Conservation (phyloP, 2,888 invertebrate species). For the Apamea sordens region DNA sequence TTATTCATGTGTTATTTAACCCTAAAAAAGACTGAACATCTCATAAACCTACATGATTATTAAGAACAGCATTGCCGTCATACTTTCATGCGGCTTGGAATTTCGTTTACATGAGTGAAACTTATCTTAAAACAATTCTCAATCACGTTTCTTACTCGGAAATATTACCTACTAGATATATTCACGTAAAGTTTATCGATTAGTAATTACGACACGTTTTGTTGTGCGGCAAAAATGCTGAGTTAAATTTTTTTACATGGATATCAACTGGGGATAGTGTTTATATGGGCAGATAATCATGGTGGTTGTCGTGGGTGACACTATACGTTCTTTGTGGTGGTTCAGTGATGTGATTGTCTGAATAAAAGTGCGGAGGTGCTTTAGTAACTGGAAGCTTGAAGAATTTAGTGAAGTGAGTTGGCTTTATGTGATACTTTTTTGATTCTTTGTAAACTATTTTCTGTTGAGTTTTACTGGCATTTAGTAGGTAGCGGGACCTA, state of each 20-base stretch:
- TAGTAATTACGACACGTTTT: conserved; percentile 68
- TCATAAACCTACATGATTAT: background rate
- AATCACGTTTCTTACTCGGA: conserved; percentile 65
- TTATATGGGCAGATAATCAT: conserved; percentile 57
- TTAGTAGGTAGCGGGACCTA: background rate
- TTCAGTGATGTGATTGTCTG: conserved; percentile 38
- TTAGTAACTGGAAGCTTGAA: conserved; percentile 2
- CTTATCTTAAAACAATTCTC: conserved; percentile 53
- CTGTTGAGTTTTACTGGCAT: background rate
- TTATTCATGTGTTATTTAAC: background rate
- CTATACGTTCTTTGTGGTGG: conserved; percentile 24
- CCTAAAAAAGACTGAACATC: background rate
- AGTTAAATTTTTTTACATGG: conserved; percentile 54
- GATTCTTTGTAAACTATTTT: background rate
- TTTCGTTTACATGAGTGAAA: conserved; percentile 30
- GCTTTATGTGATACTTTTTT: background rate
- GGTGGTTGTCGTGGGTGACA: conserved; percentile 10
- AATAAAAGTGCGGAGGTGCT: background rate
- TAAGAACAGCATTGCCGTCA: background rate
- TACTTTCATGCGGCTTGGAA: conserved; percentile 35
- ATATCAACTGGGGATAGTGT: conserved; percentile 30
- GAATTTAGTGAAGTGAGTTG: conserved; percentile 19
- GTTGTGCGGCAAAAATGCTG: conserved; percentile 57
- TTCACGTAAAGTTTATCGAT: conserved; percentile 64
- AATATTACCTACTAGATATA: conserved; percentile 39